phyloP scores from a whole-genome alignment of 1,140 invertebrate species.

The Steinernema feltiae region DNA sequence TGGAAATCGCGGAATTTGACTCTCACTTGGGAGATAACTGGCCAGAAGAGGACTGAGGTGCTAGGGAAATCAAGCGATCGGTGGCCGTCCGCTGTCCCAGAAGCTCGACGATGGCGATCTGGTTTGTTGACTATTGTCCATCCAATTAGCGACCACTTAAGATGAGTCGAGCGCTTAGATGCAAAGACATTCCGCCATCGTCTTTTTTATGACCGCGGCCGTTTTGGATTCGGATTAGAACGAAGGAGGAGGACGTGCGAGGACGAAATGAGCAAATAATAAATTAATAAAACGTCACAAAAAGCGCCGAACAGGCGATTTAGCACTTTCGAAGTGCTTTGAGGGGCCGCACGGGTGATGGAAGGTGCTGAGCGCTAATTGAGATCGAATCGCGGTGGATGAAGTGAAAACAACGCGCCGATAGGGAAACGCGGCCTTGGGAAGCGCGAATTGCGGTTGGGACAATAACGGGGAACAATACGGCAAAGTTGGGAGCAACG shows the following conservation, averaged over 20 bases:
- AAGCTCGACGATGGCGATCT: background rate
- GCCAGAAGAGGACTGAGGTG: background rate
- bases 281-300: conserved; percentile 10
- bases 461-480: background rate
- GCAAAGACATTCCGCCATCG: conserved; percentile 1
- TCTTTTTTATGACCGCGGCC: background rate
- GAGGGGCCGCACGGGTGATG: background rate
- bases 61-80: background rate
- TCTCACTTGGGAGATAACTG: background rate
- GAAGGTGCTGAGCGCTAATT: background rate
- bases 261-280: conserved; percentile 7
- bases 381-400: background rate
- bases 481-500: background rate
- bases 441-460: background rate
- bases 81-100: background rate
- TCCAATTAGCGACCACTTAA: conserved; percentile 7
- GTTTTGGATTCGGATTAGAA: background rate
- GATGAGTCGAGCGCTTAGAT: background rate
- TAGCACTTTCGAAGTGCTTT: background rate
- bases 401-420: background rate
- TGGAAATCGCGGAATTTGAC: too few species aligned
- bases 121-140: background rate
- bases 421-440: background rate
- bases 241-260: background rate
- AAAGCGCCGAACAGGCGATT: background rate